phyloP scores from a whole-genome alignment of 1,140 invertebrate species.

The Sycophaga agraensis region DNA sequence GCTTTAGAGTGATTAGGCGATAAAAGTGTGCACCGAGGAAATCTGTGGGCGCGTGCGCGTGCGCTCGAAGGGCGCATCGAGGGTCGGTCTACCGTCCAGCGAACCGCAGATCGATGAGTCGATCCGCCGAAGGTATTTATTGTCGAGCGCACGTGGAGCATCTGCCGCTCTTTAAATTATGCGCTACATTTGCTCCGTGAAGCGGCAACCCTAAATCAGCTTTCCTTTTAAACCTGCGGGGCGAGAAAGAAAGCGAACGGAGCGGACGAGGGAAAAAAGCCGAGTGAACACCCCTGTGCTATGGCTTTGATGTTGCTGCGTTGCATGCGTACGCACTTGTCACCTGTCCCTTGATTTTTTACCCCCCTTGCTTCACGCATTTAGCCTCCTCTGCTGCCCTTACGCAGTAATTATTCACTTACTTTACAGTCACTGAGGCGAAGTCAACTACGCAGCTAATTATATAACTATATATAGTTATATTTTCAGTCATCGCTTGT shows the following conservation, averaged over 20 bases:
- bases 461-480: no score
- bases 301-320: slow-evolving; percentile 43
- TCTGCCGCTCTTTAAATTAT: slow-evolving; percentile 53
- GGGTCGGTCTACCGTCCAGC: no score
- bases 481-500: no score
- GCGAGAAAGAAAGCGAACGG: background rate
- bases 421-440: no score
- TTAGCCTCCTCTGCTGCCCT: background rate
- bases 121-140: slow-evolving; percentile 27
- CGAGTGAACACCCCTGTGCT: background rate
- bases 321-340: background rate
- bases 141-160: slow-evolving; percentile 28
- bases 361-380: background rate
- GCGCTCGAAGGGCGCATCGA: no score
- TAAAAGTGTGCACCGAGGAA: no score
- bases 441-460: no score
- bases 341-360: slow-evolving; percentile 23
- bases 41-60: no score
- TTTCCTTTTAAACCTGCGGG: slow-evolving; percentile 24
- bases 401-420: no score
- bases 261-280: slow-evolving; percentile 20
- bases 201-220: slow-evolving; percentile 35
- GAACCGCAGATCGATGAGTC: slow-evolving; percentile 24
- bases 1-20: no score
- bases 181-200: slow-evolving; percentile 48